These are phyloP conservation scores for Thelaira solivaga DNA, from an alignment of 2,888 invertebrate genomes.

Conservation along the genomic window DNA sequence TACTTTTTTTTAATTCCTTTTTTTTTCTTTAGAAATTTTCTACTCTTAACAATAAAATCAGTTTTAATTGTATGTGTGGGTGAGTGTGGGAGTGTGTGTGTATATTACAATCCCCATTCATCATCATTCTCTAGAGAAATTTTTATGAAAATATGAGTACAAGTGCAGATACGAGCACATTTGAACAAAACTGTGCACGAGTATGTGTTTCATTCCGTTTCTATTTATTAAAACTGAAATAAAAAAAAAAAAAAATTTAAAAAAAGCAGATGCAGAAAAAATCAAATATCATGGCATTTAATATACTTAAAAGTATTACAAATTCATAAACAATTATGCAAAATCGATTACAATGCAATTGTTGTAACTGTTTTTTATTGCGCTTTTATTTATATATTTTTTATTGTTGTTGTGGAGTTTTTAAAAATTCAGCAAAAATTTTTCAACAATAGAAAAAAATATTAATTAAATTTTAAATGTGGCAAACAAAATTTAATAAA, in stretches of 20 bases:
- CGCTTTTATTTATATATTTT: slow-evolving; percentile 4
- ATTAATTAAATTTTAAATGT: background rate
- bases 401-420: slow-evolving; percentile 9
- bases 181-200: background rate
- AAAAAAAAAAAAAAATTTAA: too few species aligned
- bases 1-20: background rate
- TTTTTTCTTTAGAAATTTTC: background rate
- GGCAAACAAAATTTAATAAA: too few species aligned
- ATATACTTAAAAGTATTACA: slow-evolving; percentile 57
- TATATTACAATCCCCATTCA: background rate
- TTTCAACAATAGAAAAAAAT: background rate
- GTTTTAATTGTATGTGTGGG: slow-evolving; percentile 18
- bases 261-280: too few species aligned
- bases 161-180: background rate
- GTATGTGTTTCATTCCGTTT: background rate
- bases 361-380: slow-evolving; percentile 62
- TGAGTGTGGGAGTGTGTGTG: background rate
- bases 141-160: background rate
- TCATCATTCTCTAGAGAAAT: slow-evolving; percentile 21
- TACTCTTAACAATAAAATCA: slow-evolving; percentile 29
- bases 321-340: slow-evolving; percentile 71
- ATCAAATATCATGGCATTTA: slow-evolving; percentile 58
- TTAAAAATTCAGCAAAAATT: slow-evolving; percentile 46
- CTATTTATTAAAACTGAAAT: slow-evolving; percentile 4
- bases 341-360: slow-evolving; percentile 74